Conservation (phyloP, 2,113 vertebrate species). For the Trichomycterus rosablanca region DNA sequence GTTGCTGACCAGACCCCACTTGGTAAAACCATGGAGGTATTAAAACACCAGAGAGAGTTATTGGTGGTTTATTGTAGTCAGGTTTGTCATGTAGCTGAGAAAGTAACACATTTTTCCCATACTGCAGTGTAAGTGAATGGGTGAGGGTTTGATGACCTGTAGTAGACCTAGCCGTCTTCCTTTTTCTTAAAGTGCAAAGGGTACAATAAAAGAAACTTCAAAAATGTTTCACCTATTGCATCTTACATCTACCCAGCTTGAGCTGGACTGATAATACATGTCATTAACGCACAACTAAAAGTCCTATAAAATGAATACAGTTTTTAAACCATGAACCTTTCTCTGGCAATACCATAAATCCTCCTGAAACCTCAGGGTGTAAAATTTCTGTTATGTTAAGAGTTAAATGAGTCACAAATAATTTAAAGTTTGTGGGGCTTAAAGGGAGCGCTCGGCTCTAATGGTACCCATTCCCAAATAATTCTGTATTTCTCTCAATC, state of each 20-base stretch:
- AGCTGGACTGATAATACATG: slow-evolving; percentile 59
- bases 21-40: too few species aligned
- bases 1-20: too few species aligned
- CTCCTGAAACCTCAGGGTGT: slow-evolving; percentile 83
- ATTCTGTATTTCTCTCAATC: neutral
- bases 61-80: neutral
- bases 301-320: slow-evolving; percentile 95
- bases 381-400: slow-evolving; percentile 86
- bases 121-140: too few species aligned
- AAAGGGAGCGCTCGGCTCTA: slow-evolving; percentile 79
- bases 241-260: slow-evolving; percentile 47
- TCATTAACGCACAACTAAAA: slow-evolving; percentile 94
- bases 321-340: slow-evolving; percentile 96
- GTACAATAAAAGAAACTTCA: slow-evolving; percentile 30
- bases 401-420: slow-evolving; percentile 99
- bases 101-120: too few species aligned
- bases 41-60: too few species aligned
- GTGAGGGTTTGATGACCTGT: too few species aligned
- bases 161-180: too few species aligned
- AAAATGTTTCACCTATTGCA: slow-evolving; percentile 55
- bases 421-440: slow-evolving; percentile 93
- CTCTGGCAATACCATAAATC: slow-evolving; percentile 93
- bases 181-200: slow-evolving; percentile 41
- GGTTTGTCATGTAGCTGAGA: neutral
- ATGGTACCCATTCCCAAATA: slow-evolving; percentile 77